Evolutionary conservation across 2,888 invertebrate genomes (phyloP).

Genomic region (Mesopsocus fuscifrons): DNA sequence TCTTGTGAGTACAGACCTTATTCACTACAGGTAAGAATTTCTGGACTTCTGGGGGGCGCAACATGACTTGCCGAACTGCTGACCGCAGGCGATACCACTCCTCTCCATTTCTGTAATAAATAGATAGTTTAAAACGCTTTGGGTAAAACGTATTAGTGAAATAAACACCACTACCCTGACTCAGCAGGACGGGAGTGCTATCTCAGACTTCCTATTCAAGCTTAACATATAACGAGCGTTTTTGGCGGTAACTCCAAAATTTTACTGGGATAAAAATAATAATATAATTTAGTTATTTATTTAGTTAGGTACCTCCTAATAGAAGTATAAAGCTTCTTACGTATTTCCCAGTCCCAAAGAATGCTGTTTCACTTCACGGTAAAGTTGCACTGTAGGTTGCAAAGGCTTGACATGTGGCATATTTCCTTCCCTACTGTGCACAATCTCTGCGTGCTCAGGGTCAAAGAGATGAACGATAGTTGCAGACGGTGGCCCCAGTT

Average conservation of each 20-base stretch:
- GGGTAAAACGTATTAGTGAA: too few relatives aligned
- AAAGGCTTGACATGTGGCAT: slow-evolving; percentile 29
- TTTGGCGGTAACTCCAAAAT: background rate
- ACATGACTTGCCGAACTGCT: slow-evolving; percentile 31
- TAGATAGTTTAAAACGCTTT: background rate
- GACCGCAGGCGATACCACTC: slow-evolving; percentile 32
- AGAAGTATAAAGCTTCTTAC: slow-evolving; percentile 26
- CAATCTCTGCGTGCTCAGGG: slow-evolving; percentile 27
- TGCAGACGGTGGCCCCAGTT: slow-evolving; percentile 22
- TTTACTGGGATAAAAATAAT: too few relatives aligned
- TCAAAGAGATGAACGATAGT: slow-evolving; percentile 30
- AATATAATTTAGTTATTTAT: too few relatives aligned
- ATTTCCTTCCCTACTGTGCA: slow-evolving; percentile 29
- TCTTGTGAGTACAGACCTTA: slow-evolving; percentile 21
- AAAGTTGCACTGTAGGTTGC: slow-evolving; percentile 28
- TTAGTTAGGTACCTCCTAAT: too few relatives aligned
- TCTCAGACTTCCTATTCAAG: too few relatives aligned
- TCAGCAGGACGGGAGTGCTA: too few relatives aligned
- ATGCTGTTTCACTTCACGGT: slow-evolving; percentile 26
- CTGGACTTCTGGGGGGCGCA: slow-evolving; percentile 29
- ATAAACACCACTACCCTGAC: too few relatives aligned
- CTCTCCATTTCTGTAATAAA: slow-evolving; percentile 28
- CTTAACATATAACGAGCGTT: background rate
- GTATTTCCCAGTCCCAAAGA: slow-evolving; percentile 32
- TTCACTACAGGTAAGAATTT: slow-evolving; percentile 26